Conservation (phyloP, 2,113 vertebrate species). For the Fregata magnificens region DNA sequence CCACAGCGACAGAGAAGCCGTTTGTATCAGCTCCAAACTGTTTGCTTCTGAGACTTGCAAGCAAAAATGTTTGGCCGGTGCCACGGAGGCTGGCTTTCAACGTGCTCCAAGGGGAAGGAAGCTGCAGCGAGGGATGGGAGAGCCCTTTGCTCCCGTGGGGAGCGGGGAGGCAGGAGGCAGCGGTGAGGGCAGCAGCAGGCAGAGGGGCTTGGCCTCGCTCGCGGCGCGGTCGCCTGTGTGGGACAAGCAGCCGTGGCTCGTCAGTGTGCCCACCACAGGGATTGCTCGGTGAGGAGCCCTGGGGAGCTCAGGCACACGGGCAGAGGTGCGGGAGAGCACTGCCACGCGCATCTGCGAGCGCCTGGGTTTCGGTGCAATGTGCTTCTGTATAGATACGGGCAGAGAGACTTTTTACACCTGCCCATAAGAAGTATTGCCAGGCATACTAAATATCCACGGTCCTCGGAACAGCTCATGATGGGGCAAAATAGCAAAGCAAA, state of each 20-base stretch:
- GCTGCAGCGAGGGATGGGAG: not conserved
- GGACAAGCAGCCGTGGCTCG: not conserved
- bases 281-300: not conserved
- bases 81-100: not conserved
- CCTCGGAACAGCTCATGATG: not conserved
- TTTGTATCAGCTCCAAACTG: not conserved
- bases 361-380: accelerated
- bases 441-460: not conserved
- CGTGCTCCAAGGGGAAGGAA: conserved; percentile 22
- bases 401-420: not conserved
- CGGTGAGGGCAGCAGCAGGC: not conserved
- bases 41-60: not conserved
- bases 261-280: accelerated
- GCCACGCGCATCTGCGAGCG: accelerated
- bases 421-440: not conserved
- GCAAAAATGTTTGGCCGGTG: conserved; percentile 3
- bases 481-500: not conserved
- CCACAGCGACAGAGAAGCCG: conserved; percentile 25
- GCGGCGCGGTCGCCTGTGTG: accelerated
- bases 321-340: accelerated
- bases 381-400: not conserved
- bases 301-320: not conserved
- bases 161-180: not conserved
- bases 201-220: not conserved
- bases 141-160: not conserved